phyloP scores from a whole-genome alignment of 1,140 invertebrate species.

The Berghia stephanieae region DNA sequence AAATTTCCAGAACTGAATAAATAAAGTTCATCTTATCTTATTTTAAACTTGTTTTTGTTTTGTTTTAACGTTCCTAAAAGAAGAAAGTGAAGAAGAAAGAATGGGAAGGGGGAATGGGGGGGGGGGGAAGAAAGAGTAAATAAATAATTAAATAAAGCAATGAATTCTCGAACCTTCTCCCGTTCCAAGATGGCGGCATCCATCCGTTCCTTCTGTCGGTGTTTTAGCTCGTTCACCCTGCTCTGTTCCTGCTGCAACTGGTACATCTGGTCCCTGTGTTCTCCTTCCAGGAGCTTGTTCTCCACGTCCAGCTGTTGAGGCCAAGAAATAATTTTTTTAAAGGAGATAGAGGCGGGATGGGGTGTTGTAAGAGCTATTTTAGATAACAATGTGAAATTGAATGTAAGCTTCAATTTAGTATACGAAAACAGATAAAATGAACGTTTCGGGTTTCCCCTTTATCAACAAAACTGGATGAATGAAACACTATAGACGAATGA shows the following conservation, averaged over 20 bases:
- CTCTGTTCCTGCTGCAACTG: constrained; percentile 77
- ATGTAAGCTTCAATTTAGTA: too few species aligned
- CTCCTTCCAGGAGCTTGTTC: constrained; percentile 81
- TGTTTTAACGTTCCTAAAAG: too few species aligned
- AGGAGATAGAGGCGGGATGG: not conserved
- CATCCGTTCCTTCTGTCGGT: constrained; percentile 51
- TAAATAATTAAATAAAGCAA: not conserved
- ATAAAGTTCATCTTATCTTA: too few species aligned
- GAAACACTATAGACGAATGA: too few species aligned
- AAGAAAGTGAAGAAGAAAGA: not conserved
- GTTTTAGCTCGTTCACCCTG: constrained; percentile 65
- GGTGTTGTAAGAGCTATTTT: not conserved
- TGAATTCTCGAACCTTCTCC: constrained; percentile 51
- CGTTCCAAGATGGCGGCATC: constrained; percentile 51
- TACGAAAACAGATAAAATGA: too few species aligned
- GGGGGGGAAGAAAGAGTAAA: not conserved
- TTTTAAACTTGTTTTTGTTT: too few species aligned
- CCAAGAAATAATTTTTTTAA: not conserved
- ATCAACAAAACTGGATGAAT: too few species aligned
- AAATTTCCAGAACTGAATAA: too few species aligned
- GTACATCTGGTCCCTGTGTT: constrained; percentile 80
- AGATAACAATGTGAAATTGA: too few species aligned
- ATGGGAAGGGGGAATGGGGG: not conserved
- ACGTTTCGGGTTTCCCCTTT: too few species aligned
- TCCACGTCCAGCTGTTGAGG: constrained; percentile 81